Percentiles rank a stretch among this genome's conserved stretches.
Evolutionary conservation across 2,113 vertebrate species (phyloP).

Genomic region (Calypte anna): DNA sequence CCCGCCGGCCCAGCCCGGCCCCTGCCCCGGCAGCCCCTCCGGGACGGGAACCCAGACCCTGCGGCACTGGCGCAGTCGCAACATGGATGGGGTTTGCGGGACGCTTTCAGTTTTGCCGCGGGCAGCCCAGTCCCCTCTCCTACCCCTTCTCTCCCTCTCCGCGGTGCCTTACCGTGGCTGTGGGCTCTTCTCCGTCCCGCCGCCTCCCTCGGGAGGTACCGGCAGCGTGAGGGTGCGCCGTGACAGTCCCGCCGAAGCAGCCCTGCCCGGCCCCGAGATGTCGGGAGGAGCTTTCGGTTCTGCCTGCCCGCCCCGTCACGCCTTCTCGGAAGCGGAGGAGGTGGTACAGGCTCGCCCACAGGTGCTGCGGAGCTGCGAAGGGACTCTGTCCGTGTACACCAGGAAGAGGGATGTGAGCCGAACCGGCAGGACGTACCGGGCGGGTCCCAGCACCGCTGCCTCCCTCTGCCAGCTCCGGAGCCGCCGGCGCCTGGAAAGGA

Average conservation of each 20-base stretch:
- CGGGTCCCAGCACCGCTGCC: background rate
- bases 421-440: background rate
- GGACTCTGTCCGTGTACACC: too few species aligned
- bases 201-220: too few species aligned
- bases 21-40: too few species aligned
- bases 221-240: background rate
- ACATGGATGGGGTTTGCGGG: background rate
- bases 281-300: too few species aligned
- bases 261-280: too few species aligned
- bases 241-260: background rate
- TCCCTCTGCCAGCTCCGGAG: too few species aligned
- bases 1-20: background rate
- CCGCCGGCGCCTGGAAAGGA: background rate
- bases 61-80: background rate
- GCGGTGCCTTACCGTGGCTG: background rate
- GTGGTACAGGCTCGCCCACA: background rate
- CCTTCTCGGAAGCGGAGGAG: background rate
- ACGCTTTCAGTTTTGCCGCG: background rate
- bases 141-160: accelerated
- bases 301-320: background rate
- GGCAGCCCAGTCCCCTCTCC: background rate
- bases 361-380: background rate
- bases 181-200: background rate
- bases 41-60: background rate
- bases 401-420: background rate